These are phyloP conservation scores for Pteromalus puparum DNA, from an alignment of 1,140 invertebrate genomes.

Conservation along the genomic window DNA sequence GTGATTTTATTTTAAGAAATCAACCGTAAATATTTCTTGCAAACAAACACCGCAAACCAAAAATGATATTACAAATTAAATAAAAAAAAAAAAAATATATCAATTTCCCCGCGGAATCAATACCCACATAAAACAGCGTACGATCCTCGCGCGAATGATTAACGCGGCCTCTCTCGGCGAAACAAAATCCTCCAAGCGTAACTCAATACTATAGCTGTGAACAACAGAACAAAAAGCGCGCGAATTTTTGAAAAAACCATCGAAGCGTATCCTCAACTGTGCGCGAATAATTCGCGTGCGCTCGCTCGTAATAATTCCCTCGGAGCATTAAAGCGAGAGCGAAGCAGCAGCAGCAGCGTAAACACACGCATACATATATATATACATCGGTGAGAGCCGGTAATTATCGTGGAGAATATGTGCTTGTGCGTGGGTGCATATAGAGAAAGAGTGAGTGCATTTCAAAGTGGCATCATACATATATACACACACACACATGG, in stretches of 20 bases:
- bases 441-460: neutral
- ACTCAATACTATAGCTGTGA: neutral
- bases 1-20: no score
- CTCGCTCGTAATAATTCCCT: neutral
- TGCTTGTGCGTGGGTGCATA: conserved; percentile 45
- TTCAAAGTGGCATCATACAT: neutral
- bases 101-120: neutral
- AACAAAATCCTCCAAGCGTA: neutral
- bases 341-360: neutral
- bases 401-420: conserved; percentile 48
- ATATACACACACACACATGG: no score
- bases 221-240: neutral
- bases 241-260: neutral
- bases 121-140: neutral
- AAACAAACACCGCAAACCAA: neutral
- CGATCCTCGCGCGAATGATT: neutral
- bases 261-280: neutral
- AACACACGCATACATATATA: neutral
- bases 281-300: no score
- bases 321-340: neutral
- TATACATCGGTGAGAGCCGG: conserved; percentile 6
- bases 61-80: neutral
- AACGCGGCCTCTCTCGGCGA: neutral
- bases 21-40: no score
- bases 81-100: neutral